phyloP scores from a whole-genome alignment of 2,113 vertebrate genomes.

The Ctenomys sociabilis region DNA sequence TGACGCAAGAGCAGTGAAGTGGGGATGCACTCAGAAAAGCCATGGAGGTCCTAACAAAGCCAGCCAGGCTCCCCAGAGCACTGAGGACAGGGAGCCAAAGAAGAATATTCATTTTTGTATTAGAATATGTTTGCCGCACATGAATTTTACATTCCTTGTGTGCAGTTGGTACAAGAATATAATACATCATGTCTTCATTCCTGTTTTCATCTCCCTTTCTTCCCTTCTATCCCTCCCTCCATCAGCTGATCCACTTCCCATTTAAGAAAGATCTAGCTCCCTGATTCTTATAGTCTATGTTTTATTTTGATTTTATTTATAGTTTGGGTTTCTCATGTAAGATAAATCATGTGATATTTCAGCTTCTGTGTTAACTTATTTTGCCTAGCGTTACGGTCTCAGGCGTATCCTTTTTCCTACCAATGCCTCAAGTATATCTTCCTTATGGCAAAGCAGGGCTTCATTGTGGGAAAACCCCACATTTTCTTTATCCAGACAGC shows the following conservation, averaged over 20 bases:
- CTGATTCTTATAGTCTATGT: neutral
- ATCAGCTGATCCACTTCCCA: neutral
- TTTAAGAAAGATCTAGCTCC: neutral
- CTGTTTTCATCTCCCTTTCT: neutral
- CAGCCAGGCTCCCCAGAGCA: neutral
- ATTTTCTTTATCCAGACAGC: neutral
- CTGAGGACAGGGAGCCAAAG: neutral
- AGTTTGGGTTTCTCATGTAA: neutral
- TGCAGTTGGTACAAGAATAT: neutral
- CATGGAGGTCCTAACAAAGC: neutral
- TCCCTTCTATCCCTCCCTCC: neutral
- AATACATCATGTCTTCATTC: neutral
- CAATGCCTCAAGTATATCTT: neutral
- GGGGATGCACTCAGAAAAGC: neutral
- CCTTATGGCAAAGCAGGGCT: neutral
- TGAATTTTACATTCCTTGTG: neutral
- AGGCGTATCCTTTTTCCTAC: neutral
- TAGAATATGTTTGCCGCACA: neutral
- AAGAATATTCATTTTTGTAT: neutral
- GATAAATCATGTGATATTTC: neutral
- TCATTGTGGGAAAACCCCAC: neutral
- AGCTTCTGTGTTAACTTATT: neutral
- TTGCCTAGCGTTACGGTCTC: neutral
- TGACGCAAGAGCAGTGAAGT: neutral
- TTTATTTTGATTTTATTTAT: neutral